Evolutionary conservation across 2,113 vertebrate genomes (phyloP), one percentile per base, ranked within the genome.

Genomic region (Ancistrus triradiatus): DNA sequence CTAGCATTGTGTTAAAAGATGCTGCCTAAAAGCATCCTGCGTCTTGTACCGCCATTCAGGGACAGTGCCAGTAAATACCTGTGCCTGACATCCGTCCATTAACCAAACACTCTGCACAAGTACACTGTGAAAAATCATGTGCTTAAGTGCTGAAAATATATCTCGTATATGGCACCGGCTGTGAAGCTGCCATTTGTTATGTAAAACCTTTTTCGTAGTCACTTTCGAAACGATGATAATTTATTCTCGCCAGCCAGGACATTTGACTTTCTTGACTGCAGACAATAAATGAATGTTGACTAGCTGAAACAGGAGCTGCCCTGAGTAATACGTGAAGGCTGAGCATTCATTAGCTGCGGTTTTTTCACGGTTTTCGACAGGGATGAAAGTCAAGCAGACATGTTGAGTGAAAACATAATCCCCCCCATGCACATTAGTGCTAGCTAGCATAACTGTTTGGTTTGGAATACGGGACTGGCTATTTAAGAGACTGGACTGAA

Each of bases 241-340:
- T 65, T 42, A 66, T 46, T 42, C 15, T 28, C 22, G 19, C 43
- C n/a, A n/a, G n/a, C n/a, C n/a, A 38, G 28, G 59, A 44, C 51
- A n/a, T 63, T 57, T 58, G 70, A 63, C 63, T 18, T 33, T 19
- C 21, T 63, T 68, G 58, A 59, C 58, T 33, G 21, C n/a, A 15
- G 13, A 46, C 44, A 18, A 38, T 61, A 6, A 60, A 56, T 72
- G 11, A 17, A 43, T n/a, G 44, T 27, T 43, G 42, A 35, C 28
- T 21, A 1, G 46, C 2, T 46, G 5, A 60, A 63, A 50, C 17
- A 48, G n/a, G 18, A 49, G 21, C n/a, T 40, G 13, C 17, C 21
- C 51, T 21, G 31, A 40, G 18, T 35, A 21, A 9, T 21, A 37
- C 8, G 21, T 2, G 8, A n/a, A 15, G 11, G 10, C 11, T 8